Evolutionary conservation across 2,888 invertebrate genomes (phyloP), one percentile per base, ranked within the genome.

Genomic region (Lasioglossum pauxillum): DNA sequence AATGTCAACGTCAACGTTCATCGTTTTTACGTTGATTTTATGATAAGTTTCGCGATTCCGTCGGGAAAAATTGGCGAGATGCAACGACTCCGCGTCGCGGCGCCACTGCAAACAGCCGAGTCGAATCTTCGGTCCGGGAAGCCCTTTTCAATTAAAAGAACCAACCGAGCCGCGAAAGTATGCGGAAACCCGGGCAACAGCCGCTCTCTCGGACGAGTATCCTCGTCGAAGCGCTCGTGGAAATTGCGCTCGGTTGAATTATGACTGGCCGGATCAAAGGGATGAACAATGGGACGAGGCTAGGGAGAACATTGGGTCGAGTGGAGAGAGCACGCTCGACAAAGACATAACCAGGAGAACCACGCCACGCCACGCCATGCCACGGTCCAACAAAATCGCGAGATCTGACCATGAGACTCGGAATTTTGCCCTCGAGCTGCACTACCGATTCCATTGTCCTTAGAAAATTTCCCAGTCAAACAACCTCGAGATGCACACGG

Each of bases 161-260:
- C 31, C 67, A 31, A 35, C 31, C 31, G 60, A n/a, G 38, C 35
- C 60, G 75, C 41, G 73, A 31, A n/a, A 46, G 46, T 27, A 46
- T 72, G 53, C 44, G 49, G 23, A 35, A 27, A 5, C 44, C 38
- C 19, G 31, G 44, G 79, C 71, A 27, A 60, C 60, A 53, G n/a
- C 82, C 69, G 35, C 67, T 75, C 64, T 71, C 75, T 75, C 80
- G 77, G 53, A 78, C 80, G 64, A 73, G 82, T 12, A 16, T 19
- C 35, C 60, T 19, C 78, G 80, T 82, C 76, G 76, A 78, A 67
- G 64, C 76, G 83, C 74, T 53, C 67, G 49, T 53, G 81, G 84
- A 84, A 84, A 87, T 87, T 87, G 87, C 84, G 79, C 44, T 12
- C 44, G 79, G 74, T 79, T 87, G 87, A 87, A 87, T 87, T 87